Conservation (phyloP, 2,797 vertebrate species). For the Psittacula derbiana region DNA sequence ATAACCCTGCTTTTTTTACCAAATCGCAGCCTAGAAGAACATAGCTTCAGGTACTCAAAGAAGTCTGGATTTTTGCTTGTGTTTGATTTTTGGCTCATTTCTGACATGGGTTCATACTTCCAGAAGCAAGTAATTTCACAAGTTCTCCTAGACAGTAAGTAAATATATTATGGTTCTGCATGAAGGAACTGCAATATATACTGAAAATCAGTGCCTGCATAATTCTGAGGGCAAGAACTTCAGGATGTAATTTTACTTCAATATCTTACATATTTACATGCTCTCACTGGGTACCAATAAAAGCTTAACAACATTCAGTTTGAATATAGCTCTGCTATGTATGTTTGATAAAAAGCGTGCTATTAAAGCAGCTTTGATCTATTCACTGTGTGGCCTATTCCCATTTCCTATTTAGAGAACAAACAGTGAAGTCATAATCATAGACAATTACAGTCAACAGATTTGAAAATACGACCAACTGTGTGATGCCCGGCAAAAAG, state of each 20-base stretch:
- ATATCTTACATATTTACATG: neutral
- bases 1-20: neutral
- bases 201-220: conserved; percentile 29
- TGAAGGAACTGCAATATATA: conserved; percentile 26
- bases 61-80: neutral
- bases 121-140: conserved; percentile 17
- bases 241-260: conserved; percentile 25
- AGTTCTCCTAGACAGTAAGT: conserved; percentile 17
- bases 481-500: neutral
- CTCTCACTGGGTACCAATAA: neutral
- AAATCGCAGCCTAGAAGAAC: neutral
- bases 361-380: neutral
- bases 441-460: neutral
- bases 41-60: neutral
- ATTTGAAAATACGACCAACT: neutral
- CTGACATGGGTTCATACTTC: neutral
- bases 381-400: neutral
- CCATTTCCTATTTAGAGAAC: neutral
- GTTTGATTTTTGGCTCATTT: neutral
- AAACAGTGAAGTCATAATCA: neutral
- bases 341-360: neutral
- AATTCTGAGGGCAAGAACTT: conserved; percentile 19
- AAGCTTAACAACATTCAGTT: conserved; percentile 3
- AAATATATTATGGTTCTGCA: conserved; percentile 17
- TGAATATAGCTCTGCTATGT: neutral